Evolutionary conservation across 2,113 vertebrate genomes (phyloP).

Genomic region (Nymphicus hollandicus): DNA sequence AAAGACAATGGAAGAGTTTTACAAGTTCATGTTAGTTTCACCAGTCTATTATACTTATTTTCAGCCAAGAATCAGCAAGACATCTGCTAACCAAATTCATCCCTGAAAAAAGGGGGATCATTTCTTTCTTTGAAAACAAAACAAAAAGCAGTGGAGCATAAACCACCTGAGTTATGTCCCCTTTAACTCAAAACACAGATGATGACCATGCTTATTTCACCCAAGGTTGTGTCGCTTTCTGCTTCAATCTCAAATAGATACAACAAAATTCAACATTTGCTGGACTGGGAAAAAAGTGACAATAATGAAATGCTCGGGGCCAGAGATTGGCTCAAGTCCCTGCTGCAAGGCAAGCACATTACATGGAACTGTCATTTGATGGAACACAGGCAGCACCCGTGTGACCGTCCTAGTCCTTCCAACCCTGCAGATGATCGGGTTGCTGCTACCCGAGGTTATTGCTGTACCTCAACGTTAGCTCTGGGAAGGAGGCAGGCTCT

Average conservation of each 20-base stretch:
- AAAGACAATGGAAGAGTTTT: neutral
- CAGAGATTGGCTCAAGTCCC: neutral
- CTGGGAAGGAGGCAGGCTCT: neutral
- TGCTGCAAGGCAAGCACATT: neutral
- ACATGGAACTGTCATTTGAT: neutral
- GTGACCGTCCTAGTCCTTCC: neutral
- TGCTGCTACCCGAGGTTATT: neutral
- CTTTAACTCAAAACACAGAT: neutral
- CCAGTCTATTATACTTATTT: neutral
- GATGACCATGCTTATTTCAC: neutral
- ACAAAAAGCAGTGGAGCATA: neutral
- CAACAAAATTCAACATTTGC: neutral
- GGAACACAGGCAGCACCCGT: neutral
- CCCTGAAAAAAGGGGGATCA: neutral
- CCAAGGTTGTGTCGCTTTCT: rapidly evolving
- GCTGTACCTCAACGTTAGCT: neutral
- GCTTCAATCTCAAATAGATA: neutral
- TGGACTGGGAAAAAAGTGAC: neutral
- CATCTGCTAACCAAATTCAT: neutral
- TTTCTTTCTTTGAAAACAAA: neutral
- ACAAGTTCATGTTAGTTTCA: conserved; percentile 2
- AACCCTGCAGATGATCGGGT: neutral
- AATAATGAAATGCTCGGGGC: neutral
- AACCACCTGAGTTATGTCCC: neutral
- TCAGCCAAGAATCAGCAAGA: neutral